Evolutionary conservation across 2,113 vertebrate species (phyloP), one percentile per base, ranked within the genome.

Genomic region (Apus apus): DNA sequence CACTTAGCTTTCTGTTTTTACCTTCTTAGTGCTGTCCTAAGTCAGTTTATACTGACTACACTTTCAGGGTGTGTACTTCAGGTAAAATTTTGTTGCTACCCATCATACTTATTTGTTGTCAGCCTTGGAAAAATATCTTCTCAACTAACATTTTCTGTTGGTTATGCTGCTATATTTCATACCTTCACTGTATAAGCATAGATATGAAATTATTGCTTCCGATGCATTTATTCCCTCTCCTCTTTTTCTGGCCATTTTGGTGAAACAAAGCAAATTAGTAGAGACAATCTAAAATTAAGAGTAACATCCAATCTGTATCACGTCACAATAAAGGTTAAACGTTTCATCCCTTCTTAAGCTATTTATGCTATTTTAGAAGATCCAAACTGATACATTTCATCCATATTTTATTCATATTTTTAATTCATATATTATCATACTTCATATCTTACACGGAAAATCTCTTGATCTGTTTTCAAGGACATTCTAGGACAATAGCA

Each of bases 381-480:
- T 85, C 36, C 36, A 61, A 77, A 68, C 2, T 11, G 57, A 72
- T 72, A 57, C 2, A 65, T 73, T 90, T 85, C 6, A 85, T 82
- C 68, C 54, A 72, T 90, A 77, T 92, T 89, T 91, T n/a, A n/a
- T n/a, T n/a, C n/a, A n/a, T n/a, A n/a, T n/a, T n/a, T n/a, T n/a
- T n/a, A n/a, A n/a, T n/a, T n/a, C n/a, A n/a, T n/a, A n/a, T n/a
- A n/a, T n/a, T n/a, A n/a, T n/a, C n/a, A n/a, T 61, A 53, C 43
- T 87, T 94, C 30, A 29, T 62, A 45, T 56, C 29, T 81, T 56
- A 32, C n/a, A 48, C 23, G 50, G 68, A 81, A 97, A 96, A 91
- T 60, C 25, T 74, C 70, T 92, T 94, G 26, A 85, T 85, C 62
- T 85, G 8, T 93, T 78, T 76, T 82, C 57, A 90, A 91, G 74